Evolutionary conservation across 2,797 vertebrate genomes (phyloP).

Genomic region (Chelmon rostratus): DNA sequence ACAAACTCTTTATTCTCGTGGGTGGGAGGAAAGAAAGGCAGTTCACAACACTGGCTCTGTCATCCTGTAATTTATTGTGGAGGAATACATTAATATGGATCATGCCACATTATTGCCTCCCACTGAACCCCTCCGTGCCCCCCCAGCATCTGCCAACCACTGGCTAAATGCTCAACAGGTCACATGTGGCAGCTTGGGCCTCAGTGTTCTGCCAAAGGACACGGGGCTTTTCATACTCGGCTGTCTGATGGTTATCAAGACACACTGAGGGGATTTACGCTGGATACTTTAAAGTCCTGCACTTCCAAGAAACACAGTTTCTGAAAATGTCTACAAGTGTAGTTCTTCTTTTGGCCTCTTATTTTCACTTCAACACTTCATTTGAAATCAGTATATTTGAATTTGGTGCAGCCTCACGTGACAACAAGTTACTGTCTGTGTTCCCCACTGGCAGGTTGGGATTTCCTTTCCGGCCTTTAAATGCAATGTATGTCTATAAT

Average conservation of each 20-base stretch:
- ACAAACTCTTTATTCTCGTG: conserved; percentile 58
- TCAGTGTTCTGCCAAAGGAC: conserved; percentile 39
- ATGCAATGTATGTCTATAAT: background rate
- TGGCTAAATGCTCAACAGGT: conserved; percentile 53
- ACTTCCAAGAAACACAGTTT: conserved; percentile 3
- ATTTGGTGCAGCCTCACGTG: background rate
- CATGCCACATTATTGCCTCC: conserved; percentile 63
- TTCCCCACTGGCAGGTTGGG: background rate
- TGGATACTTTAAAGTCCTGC: background rate
- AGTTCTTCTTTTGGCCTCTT: background rate
- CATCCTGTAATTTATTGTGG: conserved; percentile 60
- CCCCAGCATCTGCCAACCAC: conserved; percentile 33
- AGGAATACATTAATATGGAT: conserved; percentile 77
- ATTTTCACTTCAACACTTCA: background rate
- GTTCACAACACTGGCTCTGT: conserved; percentile 60
- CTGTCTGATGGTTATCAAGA: conserved; percentile 48
- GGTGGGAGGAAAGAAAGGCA: conserved; percentile 50
- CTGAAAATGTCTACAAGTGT: background rate
- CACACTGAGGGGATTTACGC: conserved; percentile 17
- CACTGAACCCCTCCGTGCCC: conserved; percentile 25
- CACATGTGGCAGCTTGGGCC: conserved; percentile 52
- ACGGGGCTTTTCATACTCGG: conserved; percentile 11
- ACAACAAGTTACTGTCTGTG: background rate
- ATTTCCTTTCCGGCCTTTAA: background rate
- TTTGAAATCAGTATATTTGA: background rate